Evolutionary conservation across 2,113 vertebrate genomes (phyloP).

Genomic region (Cheirogaleus medius): DNA sequence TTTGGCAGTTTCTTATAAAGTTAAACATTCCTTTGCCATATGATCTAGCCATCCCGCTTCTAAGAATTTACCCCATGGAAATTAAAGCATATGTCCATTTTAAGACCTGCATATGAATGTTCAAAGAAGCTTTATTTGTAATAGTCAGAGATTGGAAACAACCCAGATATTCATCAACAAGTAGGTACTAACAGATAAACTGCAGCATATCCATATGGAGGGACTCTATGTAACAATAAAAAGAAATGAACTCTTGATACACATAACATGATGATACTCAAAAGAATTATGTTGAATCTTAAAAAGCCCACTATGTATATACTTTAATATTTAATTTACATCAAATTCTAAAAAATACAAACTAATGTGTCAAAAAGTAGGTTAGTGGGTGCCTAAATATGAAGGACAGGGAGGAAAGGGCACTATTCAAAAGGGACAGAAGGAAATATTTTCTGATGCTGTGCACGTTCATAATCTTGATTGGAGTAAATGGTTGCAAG

Average conservation of each 20-base stretch:
- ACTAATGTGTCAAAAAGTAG: neutral
- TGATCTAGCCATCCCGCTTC: neutral
- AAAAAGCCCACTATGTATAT: neutral
- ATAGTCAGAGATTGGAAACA: neutral
- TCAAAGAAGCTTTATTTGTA: neutral
- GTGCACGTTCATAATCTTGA: neutral
- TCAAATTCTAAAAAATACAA: neutral
- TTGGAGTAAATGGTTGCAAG: neutral
- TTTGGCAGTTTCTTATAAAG: neutral
- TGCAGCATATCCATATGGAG: neutral
- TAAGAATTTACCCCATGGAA: neutral
- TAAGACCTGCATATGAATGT: neutral
- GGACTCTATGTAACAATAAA: neutral
- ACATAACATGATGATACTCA: neutral
- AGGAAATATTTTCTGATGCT: neutral
- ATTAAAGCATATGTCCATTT: neutral
- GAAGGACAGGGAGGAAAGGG: neutral
- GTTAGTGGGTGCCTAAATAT: neutral
- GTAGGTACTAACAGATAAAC: neutral
- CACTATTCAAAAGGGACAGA: neutral
- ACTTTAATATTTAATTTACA: neutral
- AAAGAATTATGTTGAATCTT: conserved; percentile 1
- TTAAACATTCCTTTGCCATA: neutral
- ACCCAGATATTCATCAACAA: neutral
- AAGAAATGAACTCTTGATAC: neutral